Percentiles rank a stretch among this genome's conserved stretches.
Evolutionary conservation across 2,113 vertebrate species (phyloP).

Genomic region (Anarhynchus alexandrinus): DNA sequence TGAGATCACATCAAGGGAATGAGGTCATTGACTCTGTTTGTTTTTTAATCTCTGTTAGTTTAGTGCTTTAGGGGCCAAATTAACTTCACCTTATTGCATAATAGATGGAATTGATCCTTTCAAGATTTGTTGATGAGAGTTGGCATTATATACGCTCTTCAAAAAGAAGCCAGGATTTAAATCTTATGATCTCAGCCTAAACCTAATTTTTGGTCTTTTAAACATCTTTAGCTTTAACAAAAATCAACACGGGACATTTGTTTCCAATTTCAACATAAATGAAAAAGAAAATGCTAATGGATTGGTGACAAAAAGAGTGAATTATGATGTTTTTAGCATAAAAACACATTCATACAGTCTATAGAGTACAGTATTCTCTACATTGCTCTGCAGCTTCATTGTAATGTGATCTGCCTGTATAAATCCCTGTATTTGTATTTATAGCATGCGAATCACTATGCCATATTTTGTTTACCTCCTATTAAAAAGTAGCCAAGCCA

Average conservation of each 20-base stretch:
- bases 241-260: neutral
- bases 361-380: neutral
- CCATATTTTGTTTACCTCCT: neutral
- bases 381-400: neutral
- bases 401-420: neutral
- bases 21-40: slow-evolving; percentile 50
- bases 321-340: neutral
- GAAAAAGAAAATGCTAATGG: slow-evolving; percentile 6
- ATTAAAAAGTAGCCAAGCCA: neutral
- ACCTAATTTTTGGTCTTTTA: neutral
- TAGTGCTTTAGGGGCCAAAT: slow-evolving; percentile 27
- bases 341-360: neutral
- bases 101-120: slow-evolving; percentile 38
- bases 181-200: slow-evolving; percentile 38
- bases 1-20: slow-evolving; percentile 53
- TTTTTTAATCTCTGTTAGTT: slow-evolving; percentile 52
- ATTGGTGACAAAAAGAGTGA: neutral
- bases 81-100: slow-evolving; percentile 41
- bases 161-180: slow-evolving; percentile 27
- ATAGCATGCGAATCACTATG: neutral
- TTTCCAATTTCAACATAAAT: neutral
- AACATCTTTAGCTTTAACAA: neutral
- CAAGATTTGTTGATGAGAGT: slow-evolving; percentile 17
- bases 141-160: neutral
- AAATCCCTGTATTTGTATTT: slow-evolving; percentile 13